Evolutionary conservation across 2,888 invertebrate genomes (phyloP).

Genomic region (Limenitis camilla): DNA sequence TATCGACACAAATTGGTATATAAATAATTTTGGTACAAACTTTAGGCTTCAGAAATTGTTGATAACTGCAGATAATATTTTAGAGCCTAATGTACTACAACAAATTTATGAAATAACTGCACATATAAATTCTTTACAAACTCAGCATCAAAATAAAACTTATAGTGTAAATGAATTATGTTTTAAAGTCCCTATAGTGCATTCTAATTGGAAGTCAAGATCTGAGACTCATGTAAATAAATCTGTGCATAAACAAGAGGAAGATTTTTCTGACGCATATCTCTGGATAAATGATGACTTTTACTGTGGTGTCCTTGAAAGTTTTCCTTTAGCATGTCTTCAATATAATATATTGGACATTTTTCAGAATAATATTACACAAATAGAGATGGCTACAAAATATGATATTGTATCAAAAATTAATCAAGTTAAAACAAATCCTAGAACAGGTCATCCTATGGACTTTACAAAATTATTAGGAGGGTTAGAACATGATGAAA

Average conservation of each 20-base stretch:
- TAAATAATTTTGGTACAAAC: slow-evolving; percentile 77
- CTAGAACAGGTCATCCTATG: slow-evolving; percentile 77
- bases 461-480: slow-evolving; percentile 78
- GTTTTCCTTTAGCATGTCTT: slow-evolving; percentile 76
- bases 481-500: slow-evolving; percentile 70
- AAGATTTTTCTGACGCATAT: slow-evolving; percentile 71
- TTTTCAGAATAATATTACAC: slow-evolving; percentile 76
- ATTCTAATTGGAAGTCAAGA: slow-evolving; percentile 40
- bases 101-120: slow-evolving; percentile 69
- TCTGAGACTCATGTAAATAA: slow-evolving; percentile 34
- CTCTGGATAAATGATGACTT: slow-evolving; percentile 71
- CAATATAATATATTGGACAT: slow-evolving; percentile 80
- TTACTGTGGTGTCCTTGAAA: slow-evolving; percentile 78
- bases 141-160: slow-evolving; percentile 37
- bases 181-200: slow-evolving; percentile 63
- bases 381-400: slow-evolving; percentile 71
- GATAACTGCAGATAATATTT: slow-evolving; percentile 78
- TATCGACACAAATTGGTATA: slow-evolving; percentile 81
- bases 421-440: slow-evolving; percentile 76
- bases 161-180: slow-evolving; percentile 53
- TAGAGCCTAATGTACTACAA: slow-evolving; percentile 75
- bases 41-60: slow-evolving; percentile 77
- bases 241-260: slow-evolving; percentile 19
- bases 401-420: slow-evolving; percentile 77
- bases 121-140: slow-evolving; percentile 55